phyloP scores from a whole-genome alignment of 2,797 vertebrate species.

The Neoniphon sammara region DNA sequence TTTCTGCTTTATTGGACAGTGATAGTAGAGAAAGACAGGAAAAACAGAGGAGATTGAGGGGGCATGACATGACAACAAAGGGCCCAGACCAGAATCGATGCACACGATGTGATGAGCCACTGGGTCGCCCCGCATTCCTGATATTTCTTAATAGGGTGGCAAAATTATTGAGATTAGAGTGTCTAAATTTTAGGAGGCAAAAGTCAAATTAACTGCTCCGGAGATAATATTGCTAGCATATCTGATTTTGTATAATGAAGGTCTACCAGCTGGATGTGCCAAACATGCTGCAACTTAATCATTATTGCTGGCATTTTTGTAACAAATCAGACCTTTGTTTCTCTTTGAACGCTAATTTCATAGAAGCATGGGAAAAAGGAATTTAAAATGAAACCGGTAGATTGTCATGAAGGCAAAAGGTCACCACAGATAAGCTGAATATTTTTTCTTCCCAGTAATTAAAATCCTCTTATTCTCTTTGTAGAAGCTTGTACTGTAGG shows the following conservation, averaged over 20 bases:
- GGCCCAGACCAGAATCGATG: no score
- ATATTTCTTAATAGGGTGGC: no score
- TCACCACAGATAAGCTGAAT: constrained; percentile 44
- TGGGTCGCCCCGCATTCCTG: no score
- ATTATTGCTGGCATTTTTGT: constrained; percentile 49
- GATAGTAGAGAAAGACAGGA: no score
- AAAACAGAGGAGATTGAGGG: no score
- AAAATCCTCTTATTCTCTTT: constrained; percentile 33
- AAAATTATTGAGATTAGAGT: constrained; percentile 31
- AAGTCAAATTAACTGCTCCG: constrained; percentile 27
- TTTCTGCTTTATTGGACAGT: no score
- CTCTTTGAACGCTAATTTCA: constrained; percentile 30
- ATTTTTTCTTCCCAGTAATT: constrained; percentile 40
- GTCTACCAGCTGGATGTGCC: constrained; percentile 46
- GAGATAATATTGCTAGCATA: constrained; percentile 21
- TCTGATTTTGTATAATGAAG: constrained; percentile 47
- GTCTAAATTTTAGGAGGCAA: constrained; percentile 31
- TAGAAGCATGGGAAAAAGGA: constrained; percentile 36
- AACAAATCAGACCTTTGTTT: constrained; percentile 29
- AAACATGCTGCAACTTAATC: constrained; percentile 55
- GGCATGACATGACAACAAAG: no score
- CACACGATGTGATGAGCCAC: no score
- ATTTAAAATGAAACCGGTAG: constrained; percentile 44
- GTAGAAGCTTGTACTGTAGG: constrained; percentile 19
- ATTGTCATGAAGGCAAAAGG: constrained; percentile 39